Evolutionary conservation across 2,888 invertebrate species (phyloP).

Genomic region (Sepiola atlantica): DNA sequence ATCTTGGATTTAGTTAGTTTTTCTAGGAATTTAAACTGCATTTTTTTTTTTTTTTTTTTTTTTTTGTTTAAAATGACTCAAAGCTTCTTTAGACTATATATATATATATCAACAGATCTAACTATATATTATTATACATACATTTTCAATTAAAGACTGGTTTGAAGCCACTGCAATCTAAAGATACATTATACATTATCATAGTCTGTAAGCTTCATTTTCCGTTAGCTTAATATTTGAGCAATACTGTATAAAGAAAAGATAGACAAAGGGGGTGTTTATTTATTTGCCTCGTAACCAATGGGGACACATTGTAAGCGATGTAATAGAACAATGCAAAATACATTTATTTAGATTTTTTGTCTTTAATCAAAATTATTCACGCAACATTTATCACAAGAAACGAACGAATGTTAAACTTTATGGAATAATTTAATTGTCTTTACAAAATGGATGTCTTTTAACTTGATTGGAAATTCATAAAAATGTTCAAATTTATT

Average conservation of each 20-base stretch:
- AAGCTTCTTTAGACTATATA: too few species aligned
- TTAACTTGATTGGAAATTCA: background rate
- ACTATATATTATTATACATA: too few species aligned
- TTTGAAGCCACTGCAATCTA: background rate
- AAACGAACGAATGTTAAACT: background rate
- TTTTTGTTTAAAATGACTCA: too few species aligned
- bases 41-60: too few species aligned
- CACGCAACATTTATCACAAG: background rate
- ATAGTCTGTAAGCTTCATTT: background rate
- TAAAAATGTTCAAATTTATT: background rate
- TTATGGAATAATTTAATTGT: slow-evolving; percentile 18
- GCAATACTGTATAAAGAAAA: background rate
- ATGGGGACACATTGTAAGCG: background rate
- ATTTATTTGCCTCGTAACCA: background rate
- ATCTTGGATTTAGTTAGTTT: too few species aligned
- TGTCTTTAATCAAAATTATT: background rate
- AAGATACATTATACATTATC: background rate
- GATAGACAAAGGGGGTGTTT: too few species aligned
- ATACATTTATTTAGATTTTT: background rate
- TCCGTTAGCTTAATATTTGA: background rate
- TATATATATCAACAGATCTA: too few species aligned
- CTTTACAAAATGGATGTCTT: background rate
- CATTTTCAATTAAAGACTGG: background rate
- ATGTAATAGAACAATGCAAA: background rate
- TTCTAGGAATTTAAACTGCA: too few species aligned